A percentile compares a stretch with the other conserved stretches of the same genome.
These are phyloP conservation scores for Lypha dubia DNA, from an alignment of 2,888 invertebrate species.

Conservation along the genomic window DNA sequence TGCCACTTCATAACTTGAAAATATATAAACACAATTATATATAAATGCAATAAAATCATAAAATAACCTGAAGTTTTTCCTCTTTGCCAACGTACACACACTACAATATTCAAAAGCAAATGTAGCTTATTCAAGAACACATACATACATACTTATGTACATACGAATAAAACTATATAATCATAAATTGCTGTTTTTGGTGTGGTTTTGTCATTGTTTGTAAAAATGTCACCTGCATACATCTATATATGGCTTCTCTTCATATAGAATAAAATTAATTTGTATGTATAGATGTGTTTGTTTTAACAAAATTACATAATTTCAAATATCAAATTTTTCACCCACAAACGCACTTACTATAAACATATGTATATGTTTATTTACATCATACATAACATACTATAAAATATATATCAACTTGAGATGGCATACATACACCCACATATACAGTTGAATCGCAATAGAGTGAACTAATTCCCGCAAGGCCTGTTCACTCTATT, in stretches of 20 bases:
- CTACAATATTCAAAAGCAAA: neutral
- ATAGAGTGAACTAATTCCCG: too few relatives aligned
- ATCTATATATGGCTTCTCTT: constrained; percentile 28
- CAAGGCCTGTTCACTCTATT: too few relatives aligned
- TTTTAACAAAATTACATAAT: constrained; percentile 55
- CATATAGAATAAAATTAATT: neutral
- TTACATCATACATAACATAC: constrained; percentile 70
- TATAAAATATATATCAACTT: constrained; percentile 8
- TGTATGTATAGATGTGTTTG: neutral
- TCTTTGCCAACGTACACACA: constrained; percentile 18
- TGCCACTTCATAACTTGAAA: constrained; percentile 63
- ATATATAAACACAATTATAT: constrained; percentile 64
- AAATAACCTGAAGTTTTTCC: constrained; percentile 43
- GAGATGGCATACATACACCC: neutral
- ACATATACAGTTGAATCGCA: constrained; percentile 15
- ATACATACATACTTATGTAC: too few relatives aligned
- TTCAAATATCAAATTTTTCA: constrained; percentile 59
- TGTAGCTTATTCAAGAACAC: neutral
- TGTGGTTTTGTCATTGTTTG: neutral
- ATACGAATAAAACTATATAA: constrained; percentile 35
- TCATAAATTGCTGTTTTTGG: constrained; percentile 55
- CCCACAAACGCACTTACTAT: constrained; percentile 62
- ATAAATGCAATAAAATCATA: constrained; percentile 63
- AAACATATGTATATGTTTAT: too few relatives aligned
- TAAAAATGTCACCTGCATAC: constrained; percentile 28